phyloP scores from a whole-genome alignment of 2,888 invertebrate genomes.

The Drosophila anceps region DNA sequence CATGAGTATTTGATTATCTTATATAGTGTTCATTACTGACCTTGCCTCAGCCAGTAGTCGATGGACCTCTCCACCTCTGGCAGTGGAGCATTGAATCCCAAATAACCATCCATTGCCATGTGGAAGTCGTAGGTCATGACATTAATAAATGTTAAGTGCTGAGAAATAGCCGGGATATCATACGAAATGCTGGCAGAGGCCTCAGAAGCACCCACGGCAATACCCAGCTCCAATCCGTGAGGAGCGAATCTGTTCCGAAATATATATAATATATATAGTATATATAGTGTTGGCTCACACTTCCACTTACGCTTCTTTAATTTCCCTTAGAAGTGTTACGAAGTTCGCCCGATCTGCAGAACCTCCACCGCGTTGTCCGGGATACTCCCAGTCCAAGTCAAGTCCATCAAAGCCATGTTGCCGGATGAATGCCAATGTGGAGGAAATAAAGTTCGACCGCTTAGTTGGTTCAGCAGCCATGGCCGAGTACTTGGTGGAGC shows the following conservation, averaged over 20 bases:
- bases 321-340: conserved; percentile 67
- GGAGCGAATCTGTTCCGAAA: conserved; percentile 49
- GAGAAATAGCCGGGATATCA: conserved; percentile 68
- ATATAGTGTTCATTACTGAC: conserved; percentile 5
- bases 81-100: conserved; percentile 74
- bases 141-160: conserved; percentile 74
- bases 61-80: conserved; percentile 94
- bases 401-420: conserved; percentile 94
- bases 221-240: conserved; percentile 88
- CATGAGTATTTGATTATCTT: not conserved
- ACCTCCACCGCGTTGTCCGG: conserved; percentile 86
- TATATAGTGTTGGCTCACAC: not conserved
- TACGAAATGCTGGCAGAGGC: conserved; percentile 61
- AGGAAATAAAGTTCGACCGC: conserved; percentile 90
- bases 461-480: conserved; percentile 91
- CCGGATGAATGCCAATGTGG: conserved; percentile 91
- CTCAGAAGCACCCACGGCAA: conserved; percentile 86
- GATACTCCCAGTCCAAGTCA: conserved; percentile 97
- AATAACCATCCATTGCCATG: conserved; percentile 53
- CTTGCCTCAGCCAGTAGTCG: conserved; percentile 90
- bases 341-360: conserved; percentile 91
- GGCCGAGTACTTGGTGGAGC: conserved; percentile 93
- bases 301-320: conserved; percentile 65
- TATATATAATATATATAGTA: not conserved
- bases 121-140: conserved; percentile 80